A percentile compares a stretch with the other conserved stretches of the same genome.
phyloP scores from a whole-genome alignment of 2,113 vertebrate species.

The Pygoscelis adeliae region DNA sequence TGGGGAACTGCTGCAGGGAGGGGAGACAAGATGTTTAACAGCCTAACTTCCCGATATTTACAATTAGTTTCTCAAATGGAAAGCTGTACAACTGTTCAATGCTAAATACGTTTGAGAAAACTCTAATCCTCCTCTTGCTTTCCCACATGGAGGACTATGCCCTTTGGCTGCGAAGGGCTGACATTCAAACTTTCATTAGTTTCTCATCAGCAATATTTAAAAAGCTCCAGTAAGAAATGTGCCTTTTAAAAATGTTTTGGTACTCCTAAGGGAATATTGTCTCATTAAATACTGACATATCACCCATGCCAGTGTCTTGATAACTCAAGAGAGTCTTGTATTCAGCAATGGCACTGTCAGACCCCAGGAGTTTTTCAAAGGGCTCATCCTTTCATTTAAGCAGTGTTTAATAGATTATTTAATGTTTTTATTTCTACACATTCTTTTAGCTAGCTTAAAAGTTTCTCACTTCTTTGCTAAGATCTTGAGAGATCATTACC shows the following conservation, averaged over 20 bases:
- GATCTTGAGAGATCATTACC: neutral
- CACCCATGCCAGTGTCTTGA: neutral
- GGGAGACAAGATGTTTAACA: neutral
- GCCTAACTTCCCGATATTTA: neutral
- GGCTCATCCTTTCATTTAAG: neutral
- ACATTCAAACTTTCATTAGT: neutral
- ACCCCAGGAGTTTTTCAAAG: neutral
- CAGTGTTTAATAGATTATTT: neutral
- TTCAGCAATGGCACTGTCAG: neutral
- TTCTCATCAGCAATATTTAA: neutral
- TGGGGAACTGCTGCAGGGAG: accelerated
- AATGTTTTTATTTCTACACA: neutral
- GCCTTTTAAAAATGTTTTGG: neutral
- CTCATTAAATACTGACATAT: neutral
- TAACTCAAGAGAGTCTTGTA: neutral
- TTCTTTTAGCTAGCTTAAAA: neutral
- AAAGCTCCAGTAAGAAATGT: neutral
- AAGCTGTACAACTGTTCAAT: neutral
- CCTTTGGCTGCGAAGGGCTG: neutral
- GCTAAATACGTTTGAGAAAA: neutral
- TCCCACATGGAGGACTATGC: accelerated
- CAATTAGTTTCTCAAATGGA: neutral
- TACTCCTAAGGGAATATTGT: neutral
- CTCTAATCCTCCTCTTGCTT: neutral
- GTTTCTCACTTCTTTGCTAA: neutral